Evolutionary conservation across 2,797 vertebrate genomes (phyloP), one percentile per base, ranked within the genome.

Genomic region (Pitangus sulphuratus): DNA sequence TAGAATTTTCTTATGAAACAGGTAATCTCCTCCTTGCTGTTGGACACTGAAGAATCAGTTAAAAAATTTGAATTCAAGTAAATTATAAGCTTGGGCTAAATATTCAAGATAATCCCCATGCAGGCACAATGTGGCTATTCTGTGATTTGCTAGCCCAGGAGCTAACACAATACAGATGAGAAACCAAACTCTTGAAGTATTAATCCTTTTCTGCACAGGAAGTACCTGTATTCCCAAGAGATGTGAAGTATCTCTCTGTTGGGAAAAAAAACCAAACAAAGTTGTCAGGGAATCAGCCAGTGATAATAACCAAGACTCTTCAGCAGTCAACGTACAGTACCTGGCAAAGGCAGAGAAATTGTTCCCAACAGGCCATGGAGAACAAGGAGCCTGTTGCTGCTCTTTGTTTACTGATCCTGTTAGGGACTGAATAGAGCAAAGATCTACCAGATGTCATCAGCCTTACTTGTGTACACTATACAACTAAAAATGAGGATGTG

Each of bases 381-480:
- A 71, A 48, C 40, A 33, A 3, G 19, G 11, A 48, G 24, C 21
- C 30, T 51, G 9, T 72, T 57, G 40, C 16, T 12, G 26, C 18
- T 8, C 21, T 82, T 40, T 22, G 11, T 39, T 77, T 61, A 18
- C 10, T 22, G 8, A n/a, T 28, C 14, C 16, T 2, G 0, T 22
- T 51, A 47, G 35, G 22, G 3, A 82, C 12, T 0, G 1, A 68
- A 18, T 6, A 61, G 25, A 81, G 22, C 22, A 47, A 82, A 62
- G 26, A 51, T 22, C n/a, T 37, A 12, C 4, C 39, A 37, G 37
- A 51, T 15, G 4, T 37, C 22, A 57, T 51, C 5, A 14, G 16
- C 0, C 2, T 58, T 80, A 53, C 30, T 77, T 0, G 0, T 16
- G 3, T 19, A 47, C 6, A 22, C 6, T 19, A 70, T 39, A 11